Evolutionary conservation across 1,140 invertebrate genomes (phyloP).

Genomic region (Mesaphorura yosii): DNA sequence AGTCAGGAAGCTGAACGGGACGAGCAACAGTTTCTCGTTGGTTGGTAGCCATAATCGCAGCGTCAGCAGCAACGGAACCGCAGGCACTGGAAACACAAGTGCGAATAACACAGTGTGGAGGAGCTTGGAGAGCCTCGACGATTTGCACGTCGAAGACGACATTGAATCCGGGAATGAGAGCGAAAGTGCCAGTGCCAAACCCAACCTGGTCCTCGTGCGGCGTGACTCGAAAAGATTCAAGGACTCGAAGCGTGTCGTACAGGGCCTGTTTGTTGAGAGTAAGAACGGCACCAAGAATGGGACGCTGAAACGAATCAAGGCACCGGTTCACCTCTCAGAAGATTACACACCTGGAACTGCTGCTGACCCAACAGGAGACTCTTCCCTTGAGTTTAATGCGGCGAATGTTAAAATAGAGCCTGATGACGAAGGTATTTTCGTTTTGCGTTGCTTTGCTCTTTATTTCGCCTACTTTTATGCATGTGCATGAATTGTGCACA

Average conservation of each 20-base stretch:
- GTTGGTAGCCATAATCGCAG: background rate
- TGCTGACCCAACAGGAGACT: no score
- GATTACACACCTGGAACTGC: no score
- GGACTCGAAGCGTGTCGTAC: constrained; percentile 19
- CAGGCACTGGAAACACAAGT: no score
- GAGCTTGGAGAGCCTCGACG: constrained; percentile 25
- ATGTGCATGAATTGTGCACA: no score
- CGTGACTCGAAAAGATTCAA: constrained; percentile 30
- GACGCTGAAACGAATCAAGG: constrained; percentile 23
- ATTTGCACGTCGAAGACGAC: constrained; percentile 26
- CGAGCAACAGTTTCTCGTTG: background rate
- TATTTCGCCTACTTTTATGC: background rate
- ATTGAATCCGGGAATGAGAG: constrained; percentile 18
- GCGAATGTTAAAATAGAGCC: background rate
- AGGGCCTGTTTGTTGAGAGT: constrained; percentile 32
- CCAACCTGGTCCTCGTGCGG: no score
- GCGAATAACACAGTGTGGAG: constrained; percentile 1
- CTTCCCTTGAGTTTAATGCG: no score
- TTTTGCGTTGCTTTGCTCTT: background rate
- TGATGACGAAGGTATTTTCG: background rate
- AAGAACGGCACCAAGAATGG: constrained; percentile 26
- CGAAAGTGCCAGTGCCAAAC: no score
- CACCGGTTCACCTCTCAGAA: constrained; percentile 23
- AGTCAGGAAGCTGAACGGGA: background rate
- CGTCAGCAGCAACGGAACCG: no score